These are phyloP conservation scores for Ricordea florida DNA, from an alignment of 92 coral and sea anemone species.

Conservation along the genomic window DNA sequence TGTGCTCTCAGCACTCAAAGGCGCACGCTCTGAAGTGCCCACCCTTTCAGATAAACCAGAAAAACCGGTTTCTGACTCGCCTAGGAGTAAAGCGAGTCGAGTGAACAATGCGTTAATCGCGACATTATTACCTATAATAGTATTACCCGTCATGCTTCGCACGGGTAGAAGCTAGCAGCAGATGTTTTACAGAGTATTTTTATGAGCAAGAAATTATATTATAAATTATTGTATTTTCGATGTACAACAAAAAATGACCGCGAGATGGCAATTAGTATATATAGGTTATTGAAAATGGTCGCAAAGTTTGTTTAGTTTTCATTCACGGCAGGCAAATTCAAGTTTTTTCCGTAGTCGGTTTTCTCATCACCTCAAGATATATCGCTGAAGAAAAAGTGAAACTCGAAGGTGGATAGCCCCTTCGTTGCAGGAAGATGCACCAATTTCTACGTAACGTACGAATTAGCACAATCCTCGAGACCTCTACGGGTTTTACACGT, in stretches of 20 bases:
- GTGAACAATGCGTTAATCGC: constrained; percentile 19
- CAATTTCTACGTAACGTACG: no score
- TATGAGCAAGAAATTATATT: constrained; percentile 1
- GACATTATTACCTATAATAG: constrained; percentile 3
- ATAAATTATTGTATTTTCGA: constrained; percentile 42
- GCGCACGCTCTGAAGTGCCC: constrained; percentile 76
- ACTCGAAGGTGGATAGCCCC: no score
- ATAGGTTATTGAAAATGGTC: neutral
- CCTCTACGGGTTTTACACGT: no score
- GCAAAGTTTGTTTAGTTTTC: neutral
- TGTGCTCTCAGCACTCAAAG: constrained; percentile 82
- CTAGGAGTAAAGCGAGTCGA: neutral
- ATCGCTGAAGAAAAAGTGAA: no score
- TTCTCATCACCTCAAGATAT: no score
- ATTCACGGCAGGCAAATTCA: no score
- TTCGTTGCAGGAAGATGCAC: no score
- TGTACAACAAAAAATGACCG: neutral
- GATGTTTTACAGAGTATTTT: constrained; percentile 19
- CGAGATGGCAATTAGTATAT: no score
- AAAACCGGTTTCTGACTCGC: neutral
- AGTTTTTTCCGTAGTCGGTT: no score
- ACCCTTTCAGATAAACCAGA: constrained; percentile 15
- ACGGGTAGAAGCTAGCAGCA: constrained; percentile 38
- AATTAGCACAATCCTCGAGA: no score
- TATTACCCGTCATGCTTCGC: constrained; percentile 29